Evolutionary conservation across 2,113 vertebrate species (phyloP), one percentile per base, ranked within the genome.

Genomic region (Pterophyllum scalare): DNA sequence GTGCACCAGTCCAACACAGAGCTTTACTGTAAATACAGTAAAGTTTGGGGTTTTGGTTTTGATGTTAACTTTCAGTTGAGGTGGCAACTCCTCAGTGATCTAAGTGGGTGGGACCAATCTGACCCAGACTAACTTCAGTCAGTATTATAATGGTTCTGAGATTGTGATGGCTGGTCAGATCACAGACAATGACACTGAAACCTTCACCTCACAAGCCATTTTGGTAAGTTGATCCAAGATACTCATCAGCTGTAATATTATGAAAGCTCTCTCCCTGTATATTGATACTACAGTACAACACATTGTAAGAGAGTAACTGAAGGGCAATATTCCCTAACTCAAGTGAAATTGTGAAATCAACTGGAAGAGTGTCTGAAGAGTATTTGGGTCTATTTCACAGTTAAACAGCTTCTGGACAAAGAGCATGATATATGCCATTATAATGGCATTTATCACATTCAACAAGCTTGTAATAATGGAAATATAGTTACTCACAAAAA

Each of bases 341-440:
- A 80, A 90, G 38, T 1, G 2, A 91, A 65, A 77, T 52, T 1
- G 2, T 67, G 11, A 74, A 91, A 28, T 67, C 70, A 10, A 35
- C 60, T 65, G 88, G 95, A 96, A 38, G 57, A 52, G 95, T 95
- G 67, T 95, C 96, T 90, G 97, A 96, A 98, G 91, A 95, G 97
- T 77, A 95, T 99, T 60, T 99, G 98, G 98, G 98, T 97, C 88
- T 98, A 98, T 87, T 96, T 99, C 59, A 99, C 98, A 31, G 97
- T 99, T 8, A 96, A 99, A 80, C 98, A 99, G 81, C 95, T 98
- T 33, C 88, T 99, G 88, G 96, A 98, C 19, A 96, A 96, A 95
- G 92, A 96, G 91, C 93, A 2, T n/a, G 2, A 75, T 19, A 10
- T 13, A 2, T 2, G 33, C 2, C 10, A n/a, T n/a, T n/a, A n/a